Evolutionary conservation across 2,797 vertebrate genomes (phyloP).

Genomic region (Hozukius guyotensis): DNA sequence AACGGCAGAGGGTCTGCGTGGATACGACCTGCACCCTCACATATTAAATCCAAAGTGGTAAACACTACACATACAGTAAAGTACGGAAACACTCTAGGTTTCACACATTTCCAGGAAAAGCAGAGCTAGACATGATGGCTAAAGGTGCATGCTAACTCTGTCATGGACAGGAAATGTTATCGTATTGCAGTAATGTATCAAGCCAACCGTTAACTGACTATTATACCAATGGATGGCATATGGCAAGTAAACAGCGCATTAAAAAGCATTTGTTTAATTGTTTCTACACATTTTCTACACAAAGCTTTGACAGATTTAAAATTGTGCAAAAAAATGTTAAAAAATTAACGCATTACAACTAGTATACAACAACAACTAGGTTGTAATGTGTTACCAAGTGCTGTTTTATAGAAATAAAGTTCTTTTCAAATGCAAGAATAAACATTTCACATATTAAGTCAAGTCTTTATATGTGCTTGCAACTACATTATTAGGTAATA

Average conservation of each 20-base stretch:
- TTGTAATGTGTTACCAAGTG: background rate
- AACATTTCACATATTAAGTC: background rate
- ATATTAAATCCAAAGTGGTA: too few relatives aligned
- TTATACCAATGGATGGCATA: background rate
- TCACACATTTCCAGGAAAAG: too few relatives aligned
- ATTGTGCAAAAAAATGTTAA: too few relatives aligned
- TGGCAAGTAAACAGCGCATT: background rate
- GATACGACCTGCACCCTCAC: background rate
- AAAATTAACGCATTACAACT: background rate
- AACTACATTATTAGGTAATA: background rate
- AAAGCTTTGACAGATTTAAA: background rate
- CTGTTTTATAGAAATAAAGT: background rate
- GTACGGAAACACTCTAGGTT: too few relatives aligned
- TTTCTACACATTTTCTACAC: background rate
- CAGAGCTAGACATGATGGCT: accelerated
- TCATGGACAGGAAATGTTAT: too few relatives aligned
- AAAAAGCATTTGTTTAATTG: background rate
- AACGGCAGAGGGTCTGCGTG: accelerated
- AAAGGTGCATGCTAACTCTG: too few relatives aligned
- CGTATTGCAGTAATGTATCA: too few relatives aligned
- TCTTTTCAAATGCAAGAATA: background rate
- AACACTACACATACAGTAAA: too few relatives aligned
- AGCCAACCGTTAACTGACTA: too few relatives aligned
- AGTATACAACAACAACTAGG: too few relatives aligned
- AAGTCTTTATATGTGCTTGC: background rate